phyloP scores from a whole-genome alignment of 2,797 vertebrate genomes.

The Enteromius mattozi region DNA sequence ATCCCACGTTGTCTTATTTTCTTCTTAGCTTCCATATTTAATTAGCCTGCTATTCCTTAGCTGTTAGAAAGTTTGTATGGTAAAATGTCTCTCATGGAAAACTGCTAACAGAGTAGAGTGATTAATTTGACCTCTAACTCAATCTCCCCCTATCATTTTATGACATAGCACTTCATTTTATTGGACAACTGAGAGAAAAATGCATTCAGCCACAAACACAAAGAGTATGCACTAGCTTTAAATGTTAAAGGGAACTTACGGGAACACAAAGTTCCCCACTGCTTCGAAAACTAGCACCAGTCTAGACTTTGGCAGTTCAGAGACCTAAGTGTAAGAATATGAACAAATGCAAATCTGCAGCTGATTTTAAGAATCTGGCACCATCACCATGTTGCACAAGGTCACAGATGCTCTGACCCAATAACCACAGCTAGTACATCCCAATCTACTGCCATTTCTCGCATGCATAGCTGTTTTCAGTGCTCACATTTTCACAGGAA shows the following conservation, averaged over 20 bases:
- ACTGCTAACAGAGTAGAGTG: background rate
- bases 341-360: background rate
- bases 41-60: background rate
- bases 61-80: background rate
- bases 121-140: background rate
- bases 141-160: background rate
- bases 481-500: background rate
- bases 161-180: background rate
- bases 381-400: constrained; percentile 12
- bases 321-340: background rate
- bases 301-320: background rate
- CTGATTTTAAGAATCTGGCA: constrained; percentile 25
- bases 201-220: background rate
- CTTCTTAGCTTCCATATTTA: background rate
- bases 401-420: constrained; percentile 27
- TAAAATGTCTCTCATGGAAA: background rate
- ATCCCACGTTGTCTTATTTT: background rate
- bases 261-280: background rate
- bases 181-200: background rate
- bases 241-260: background rate
- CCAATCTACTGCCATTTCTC: constrained; percentile 35
- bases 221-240: background rate
- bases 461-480: constrained; percentile 19
- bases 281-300: background rate
- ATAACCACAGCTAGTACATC: constrained; percentile 16